Base-by-base conservation (phyloP, 2,888 invertebrate genomes). In the Cheilosia scutellata region DNA sequence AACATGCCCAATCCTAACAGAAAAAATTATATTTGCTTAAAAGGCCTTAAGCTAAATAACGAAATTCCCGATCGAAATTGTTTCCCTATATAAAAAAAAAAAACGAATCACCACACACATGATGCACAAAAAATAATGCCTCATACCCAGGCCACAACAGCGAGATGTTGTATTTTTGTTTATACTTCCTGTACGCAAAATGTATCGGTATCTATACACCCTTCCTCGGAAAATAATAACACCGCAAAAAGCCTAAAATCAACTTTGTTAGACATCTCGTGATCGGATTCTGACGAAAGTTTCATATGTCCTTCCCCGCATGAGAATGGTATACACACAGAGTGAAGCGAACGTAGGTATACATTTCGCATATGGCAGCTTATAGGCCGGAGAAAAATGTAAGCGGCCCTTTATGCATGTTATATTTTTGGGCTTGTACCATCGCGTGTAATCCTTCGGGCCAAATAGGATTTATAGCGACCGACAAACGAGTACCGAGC, bases 281-380 rank as follows among this genome's bases (percentile, higher is more conserved):
- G 84, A 84, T 84, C 84, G 84, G 84, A 80, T 84, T 80, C 65
- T 84, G 80, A 80, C 75, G 70, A 80, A 79, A 80, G 58, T 84
- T 84, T 75, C 53, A 57, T 79, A 78, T 66, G 74, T 44, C 57
- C 42, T 78, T 63, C 70, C 57, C 74, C 68, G 58, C 74, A 58
- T 27, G 74, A 65, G 75, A 49, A 51, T 40, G 72, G 37, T 31
- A 60, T 47, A 29, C 62, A 31, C 71, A 49, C 63, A 27, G 3
- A 44, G 5, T 11, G 9, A 27, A 42, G 31, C 4, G 9, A 25
- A 57, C 40, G 62, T 60, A 47, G 33, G 40, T 16, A n/a, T n/a
- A 68, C 60, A 29, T 42, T 11, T 25, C 63, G 57, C 74, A 84
- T 68, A 57, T 79, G 47, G 31, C 63, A 53, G 70, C 42, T 44